Evolutionary conservation across 2,797 vertebrate species (phyloP), one percentile per base, ranked within the genome.

Genomic region (Acanthopagrus latus): DNA sequence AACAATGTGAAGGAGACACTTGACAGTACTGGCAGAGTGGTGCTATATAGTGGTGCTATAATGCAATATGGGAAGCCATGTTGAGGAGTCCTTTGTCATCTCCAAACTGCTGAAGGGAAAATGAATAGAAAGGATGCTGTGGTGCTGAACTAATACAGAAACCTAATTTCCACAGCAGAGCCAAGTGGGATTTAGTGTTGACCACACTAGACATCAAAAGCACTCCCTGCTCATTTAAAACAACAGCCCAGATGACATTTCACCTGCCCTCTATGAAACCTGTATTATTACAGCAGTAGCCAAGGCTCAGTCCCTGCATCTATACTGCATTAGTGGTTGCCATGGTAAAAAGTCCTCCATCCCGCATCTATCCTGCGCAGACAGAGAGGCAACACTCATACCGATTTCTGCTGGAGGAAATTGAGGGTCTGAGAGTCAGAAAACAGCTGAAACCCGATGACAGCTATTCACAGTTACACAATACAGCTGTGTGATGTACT

Each of bases 261-360:
- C 91, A 93, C 91, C 88, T 91, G 86, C 79, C 72, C 82, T 75
- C 87, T 66, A 71, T 60, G 55, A 86, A 85, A 81, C 80, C 90
- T 52, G 80, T 80, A 77, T 87, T 86, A 91, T 88, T 91, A 82
- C 80, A 79, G 68, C 55, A 4, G 67, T 44, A 72, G 86, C 69
- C 48, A 11, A 67, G 81, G 79, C 79, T 82, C 81, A 75, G 72
- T 78, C 82, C 74, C 81, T 80, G 83, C 88, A 88, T 92, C 90
- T 84, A 87, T 88, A 86, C 88, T 91, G 88, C 89, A 92, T 93
- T 89, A 92, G 89, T 84, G 85, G 93, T 93, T 93, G 91, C 90
- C 89, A 93, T 93, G 92, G 92, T 83, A 88, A 92, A 90, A 92
- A 79, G 90, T 91, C 88, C 86, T 92, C 87, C 86, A 92, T 89